Conservation (phyloP, 2,113 vertebrate genomes). For the Ceuthmochares aereus region DNA sequence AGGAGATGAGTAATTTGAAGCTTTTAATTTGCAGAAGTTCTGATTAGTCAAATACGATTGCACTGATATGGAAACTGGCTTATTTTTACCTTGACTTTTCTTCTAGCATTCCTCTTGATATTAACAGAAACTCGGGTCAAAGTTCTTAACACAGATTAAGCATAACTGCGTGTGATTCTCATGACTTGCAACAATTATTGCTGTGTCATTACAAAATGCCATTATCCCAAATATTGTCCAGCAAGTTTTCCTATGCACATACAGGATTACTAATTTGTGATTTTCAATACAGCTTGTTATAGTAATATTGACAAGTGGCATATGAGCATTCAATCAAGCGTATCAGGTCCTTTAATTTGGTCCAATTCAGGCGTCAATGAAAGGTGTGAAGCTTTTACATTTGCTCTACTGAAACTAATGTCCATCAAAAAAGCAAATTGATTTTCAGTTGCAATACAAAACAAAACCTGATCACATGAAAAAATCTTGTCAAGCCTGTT, state of each 20-base stretch:
- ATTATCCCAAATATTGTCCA: slow-evolving; percentile 9
- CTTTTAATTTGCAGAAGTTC: background rate
- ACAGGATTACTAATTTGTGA: background rate
- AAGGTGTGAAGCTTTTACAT: slow-evolving; percentile 38
- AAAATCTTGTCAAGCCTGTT: background rate
- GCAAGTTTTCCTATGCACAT: background rate
- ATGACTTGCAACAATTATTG: background rate
- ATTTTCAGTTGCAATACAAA: slow-evolving; percentile 26
- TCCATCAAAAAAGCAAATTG: slow-evolving; percentile 26
- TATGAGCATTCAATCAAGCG: slow-evolving; percentile 45
- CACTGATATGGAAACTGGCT: background rate
- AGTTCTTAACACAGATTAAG: background rate
- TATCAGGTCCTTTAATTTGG: slow-evolving; percentile 25
- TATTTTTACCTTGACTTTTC: background rate
- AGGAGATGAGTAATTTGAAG: background rate
- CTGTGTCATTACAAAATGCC: background rate
- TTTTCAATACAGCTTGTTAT: slow-evolving; percentile 10
- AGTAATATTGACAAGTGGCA: slow-evolving; percentile 23
- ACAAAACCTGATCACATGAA: slow-evolving; percentile 1
- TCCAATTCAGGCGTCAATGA: slow-evolving; percentile 22
- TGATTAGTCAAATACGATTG: background rate
- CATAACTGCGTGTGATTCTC: background rate
- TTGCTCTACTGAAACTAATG: slow-evolving; percentile 30
- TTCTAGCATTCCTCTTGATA: background rate
- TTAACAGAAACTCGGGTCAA: background rate